Conservation (phyloP, 2,113 vertebrate genomes). For the Odobenus rosmarus region DNA sequence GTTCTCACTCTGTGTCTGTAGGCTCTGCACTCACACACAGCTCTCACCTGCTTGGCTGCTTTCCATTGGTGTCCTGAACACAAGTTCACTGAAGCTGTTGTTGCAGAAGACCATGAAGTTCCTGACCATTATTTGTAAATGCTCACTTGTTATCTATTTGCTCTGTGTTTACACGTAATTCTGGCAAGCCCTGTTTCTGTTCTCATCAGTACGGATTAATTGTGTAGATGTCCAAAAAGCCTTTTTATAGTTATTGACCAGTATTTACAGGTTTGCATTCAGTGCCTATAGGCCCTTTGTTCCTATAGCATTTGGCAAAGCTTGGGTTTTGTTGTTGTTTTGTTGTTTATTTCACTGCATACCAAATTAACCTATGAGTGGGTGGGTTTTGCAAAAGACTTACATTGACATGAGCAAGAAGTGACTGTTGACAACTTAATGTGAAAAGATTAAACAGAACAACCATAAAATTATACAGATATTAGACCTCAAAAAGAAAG, state of each 20-base stretch:
- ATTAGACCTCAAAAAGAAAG: conserved; percentile 15
- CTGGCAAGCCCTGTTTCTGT: background rate
- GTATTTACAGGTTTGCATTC: background rate
- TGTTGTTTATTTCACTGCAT: background rate
- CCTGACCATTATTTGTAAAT: background rate
- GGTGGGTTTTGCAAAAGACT: background rate
- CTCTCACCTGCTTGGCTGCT: background rate
- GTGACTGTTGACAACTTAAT: background rate
- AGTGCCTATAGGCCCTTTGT: background rate
- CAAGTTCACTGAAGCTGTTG: background rate
- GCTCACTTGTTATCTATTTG: background rate
- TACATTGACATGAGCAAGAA: background rate
- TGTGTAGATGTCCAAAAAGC: background rate
- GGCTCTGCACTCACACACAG: background rate
- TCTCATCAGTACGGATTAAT: background rate
- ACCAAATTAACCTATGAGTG: background rate
- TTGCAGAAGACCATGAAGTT: background rate
- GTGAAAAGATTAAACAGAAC: background rate
- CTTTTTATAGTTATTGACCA: background rate
- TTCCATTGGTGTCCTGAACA: background rate
- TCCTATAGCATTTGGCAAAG: background rate
- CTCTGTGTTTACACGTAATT: background rate
- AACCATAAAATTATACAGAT: background rate
- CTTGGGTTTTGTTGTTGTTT: background rate
- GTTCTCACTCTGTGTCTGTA: background rate